phyloP scores from a whole-genome alignment of 1,140 invertebrate genomes.

The Drosophila nigrodunni region DNA sequence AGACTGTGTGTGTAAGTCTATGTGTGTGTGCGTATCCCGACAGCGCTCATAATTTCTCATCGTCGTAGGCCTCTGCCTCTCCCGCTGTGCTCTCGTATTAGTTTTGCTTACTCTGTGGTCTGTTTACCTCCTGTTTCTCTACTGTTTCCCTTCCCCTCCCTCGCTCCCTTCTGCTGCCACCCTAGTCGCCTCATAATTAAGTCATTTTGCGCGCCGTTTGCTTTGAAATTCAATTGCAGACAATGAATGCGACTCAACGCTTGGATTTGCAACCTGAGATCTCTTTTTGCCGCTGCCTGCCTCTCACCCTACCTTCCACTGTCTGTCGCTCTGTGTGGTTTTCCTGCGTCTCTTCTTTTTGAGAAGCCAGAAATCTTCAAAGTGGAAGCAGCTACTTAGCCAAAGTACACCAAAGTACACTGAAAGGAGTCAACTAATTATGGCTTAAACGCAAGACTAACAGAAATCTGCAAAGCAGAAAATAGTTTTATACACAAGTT shows the following conservation, averaged over 20 bases:
- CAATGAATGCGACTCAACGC: conserved; percentile 51
- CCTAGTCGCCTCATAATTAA: conserved; percentile 62
- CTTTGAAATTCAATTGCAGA: conserved; percentile 66
- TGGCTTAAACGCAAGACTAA: conserved; percentile 13
- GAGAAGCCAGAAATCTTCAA: conserved; percentile 20
- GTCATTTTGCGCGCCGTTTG: conserved; percentile 74
- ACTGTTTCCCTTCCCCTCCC: not conserved
- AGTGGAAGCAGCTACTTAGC: conserved; percentile 21
- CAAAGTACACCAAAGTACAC: not conserved
- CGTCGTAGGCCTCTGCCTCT: conserved; percentile 41
- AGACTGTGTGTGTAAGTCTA: too few relatives aligned
- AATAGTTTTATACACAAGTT: not conserved
- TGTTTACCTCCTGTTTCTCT: not conserved
- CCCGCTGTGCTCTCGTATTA: conserved; percentile 58
- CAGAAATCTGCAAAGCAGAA: not conserved
- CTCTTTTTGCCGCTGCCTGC: not conserved
- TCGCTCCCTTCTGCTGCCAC: not conserved
- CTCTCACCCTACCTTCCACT: too few relatives aligned
- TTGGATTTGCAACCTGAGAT: conserved; percentile 4
- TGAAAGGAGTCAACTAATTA: conserved; percentile 34
- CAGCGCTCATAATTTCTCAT: not conserved
- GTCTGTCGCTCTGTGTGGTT: too few relatives aligned
- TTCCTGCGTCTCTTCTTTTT: not conserved
- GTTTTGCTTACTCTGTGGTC: conserved; percentile 64
- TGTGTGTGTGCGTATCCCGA: not conserved